phyloP scores from a whole-genome alignment of 2,113 vertebrate species.

The Callipepla californica region DNA sequence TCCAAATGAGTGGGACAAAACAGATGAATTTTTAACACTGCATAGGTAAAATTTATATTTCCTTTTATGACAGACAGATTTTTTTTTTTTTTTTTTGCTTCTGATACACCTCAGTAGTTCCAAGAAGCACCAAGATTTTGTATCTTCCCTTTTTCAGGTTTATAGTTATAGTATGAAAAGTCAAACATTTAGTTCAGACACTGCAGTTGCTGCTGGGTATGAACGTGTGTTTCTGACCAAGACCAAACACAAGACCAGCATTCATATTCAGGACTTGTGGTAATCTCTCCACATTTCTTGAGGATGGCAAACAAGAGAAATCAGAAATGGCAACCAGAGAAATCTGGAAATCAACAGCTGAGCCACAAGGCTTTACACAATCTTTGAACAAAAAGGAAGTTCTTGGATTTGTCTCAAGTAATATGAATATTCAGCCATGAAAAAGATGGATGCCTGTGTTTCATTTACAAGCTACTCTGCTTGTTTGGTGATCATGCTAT shows the following conservation, averaged over 20 bases:
- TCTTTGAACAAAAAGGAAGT: neutral
- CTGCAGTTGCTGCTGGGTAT: neutral
- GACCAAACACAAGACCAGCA: neutral
- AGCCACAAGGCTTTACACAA: neutral
- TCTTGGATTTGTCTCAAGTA: neutral
- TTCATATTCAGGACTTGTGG: neutral
- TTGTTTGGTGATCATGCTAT: neutral
- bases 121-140: neutral
- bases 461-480: neutral
- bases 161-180: neutral
- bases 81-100: neutral
- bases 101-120: neutral
- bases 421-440: neutral
- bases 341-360: neutral
- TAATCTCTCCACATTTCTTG: neutral
- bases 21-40: neutral
- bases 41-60: neutral
- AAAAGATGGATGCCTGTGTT: neutral
- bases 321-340: no score
- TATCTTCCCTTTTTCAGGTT: neutral
- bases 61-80: neutral
- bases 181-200: neutral
- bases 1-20: slow-evolving; percentile 12
- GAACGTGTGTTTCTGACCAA: neutral
- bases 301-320: neutral